Evolutionary conservation across 2,888 invertebrate species (phyloP), one percentile per base, ranked within the genome.

Genomic region (Gasteruption jaculator): DNA sequence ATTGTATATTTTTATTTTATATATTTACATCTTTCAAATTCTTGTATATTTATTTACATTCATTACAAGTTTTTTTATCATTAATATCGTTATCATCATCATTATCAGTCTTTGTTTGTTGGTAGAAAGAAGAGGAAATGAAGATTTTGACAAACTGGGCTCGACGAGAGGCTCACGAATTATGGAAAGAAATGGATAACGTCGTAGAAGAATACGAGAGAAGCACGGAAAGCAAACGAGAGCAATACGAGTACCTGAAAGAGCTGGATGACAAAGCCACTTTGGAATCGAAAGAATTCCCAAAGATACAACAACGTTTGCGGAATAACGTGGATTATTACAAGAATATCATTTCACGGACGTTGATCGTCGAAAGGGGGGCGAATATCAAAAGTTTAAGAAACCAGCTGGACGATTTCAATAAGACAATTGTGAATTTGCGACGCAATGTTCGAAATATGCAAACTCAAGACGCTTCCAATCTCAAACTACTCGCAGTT

Each of bases 401-500:
- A 29, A 25, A 38, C 14, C 51, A 60, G 38, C 44, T 52, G 5
- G 41, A 59, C 20, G 33, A 32, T 4, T 45, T 63, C 12, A 58
- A 52, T 10, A 50, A 58, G 5, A 48, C 63, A 27, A 57, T 76
- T 10, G 53, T 65, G 35, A 70, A 63, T 32, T 63, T 78, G 2
- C 76, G 81, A 62, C 69, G 75, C 5, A 75, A 79, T 45, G 72
- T 80, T n/a, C n/a, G n/a, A n/a, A n/a, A n/a, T n/a, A n/a, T n/a
- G n/a, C n/a, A n/a, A n/a, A 71, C 65, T 5, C 61, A 66, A 5
- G 80, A 81, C 41, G 72, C 74, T 18, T 67, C 74, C 14, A 75
- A 78, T 47, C 66, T 88, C 20, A 79, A 76, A 15, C 50, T 74
- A 15, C 71, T 86, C 61, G 82, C 81, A 7, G 77, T 82, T 31